These are phyloP conservation scores for Poeciliopsis turneri DNA, from an alignment of 2,797 vertebrate species.

Conservation along the genomic window DNA sequence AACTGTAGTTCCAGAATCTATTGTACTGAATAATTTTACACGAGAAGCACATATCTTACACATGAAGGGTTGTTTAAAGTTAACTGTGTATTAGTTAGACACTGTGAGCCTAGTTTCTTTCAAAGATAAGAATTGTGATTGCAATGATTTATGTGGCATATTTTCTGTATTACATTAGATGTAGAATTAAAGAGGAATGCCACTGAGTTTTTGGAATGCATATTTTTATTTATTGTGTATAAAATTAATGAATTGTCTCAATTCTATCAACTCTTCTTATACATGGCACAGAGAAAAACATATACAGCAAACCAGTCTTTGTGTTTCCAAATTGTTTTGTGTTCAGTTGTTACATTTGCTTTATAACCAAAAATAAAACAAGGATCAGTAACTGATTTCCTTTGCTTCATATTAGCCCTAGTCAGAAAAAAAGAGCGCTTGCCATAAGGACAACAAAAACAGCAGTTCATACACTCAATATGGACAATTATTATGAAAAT, in stretches of 20 bases:
- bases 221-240: conserved; percentile 47
- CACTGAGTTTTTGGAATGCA: conserved; percentile 57
- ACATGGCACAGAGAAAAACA: conserved; percentile 20
- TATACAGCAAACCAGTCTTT: conserved; percentile 35
- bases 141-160: conserved; percentile 62
- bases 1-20: conserved; percentile 62
- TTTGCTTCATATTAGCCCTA: conserved; percentile 33
- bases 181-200: conserved; percentile 66
- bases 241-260: conserved; percentile 50
- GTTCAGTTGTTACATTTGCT: conserved; percentile 48
- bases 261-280: conserved; percentile 34
- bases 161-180: conserved; percentile 64
- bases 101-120: conserved; percentile 80
- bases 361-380: conserved; percentile 57
- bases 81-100: conserved; percentile 79
- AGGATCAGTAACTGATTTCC: conserved; percentile 34
- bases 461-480: not conserved
- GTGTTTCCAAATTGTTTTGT: conserved; percentile 46
- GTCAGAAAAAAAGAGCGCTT: not conserved
- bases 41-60: conserved; percentile 79
- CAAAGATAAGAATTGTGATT: conserved; percentile 70
- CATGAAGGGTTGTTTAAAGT: conserved; percentile 73
- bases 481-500: not conserved
- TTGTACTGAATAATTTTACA: conserved; percentile 74
- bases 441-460: not conserved